Percentiles rank a stretch among this genome's conserved stretches.
Evolutionary conservation across 2,797 vertebrate species (phyloP).

Genomic region (Platalea minor): DNA sequence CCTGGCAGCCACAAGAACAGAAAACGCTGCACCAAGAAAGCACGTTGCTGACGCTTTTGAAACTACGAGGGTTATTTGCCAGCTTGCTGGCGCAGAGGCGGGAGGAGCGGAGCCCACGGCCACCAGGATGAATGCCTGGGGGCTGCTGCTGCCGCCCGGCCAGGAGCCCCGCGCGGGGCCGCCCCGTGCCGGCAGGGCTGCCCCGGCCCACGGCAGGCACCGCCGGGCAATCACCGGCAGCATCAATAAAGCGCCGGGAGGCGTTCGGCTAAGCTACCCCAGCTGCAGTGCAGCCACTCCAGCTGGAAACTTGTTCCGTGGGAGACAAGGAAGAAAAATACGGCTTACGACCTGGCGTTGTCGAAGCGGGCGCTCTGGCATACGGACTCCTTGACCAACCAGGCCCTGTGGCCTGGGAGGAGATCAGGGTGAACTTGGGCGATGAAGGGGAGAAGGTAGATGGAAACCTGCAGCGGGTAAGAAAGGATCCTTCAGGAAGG

Average conservation of each 20-base stretch:
- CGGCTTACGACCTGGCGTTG: accelerated
- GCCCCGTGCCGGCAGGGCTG: accelerated
- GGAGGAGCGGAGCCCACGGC: not conserved
- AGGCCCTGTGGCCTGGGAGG: not conserved
- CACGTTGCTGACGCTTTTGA: not conserved
- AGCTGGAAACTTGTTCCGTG: not conserved
- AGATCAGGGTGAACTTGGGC: not conserved
- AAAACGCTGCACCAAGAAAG: accelerated
- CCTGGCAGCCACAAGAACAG: not conserved
- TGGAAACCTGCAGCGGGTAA: not conserved
- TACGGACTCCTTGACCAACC: not conserved
- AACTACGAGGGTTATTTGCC: not conserved
- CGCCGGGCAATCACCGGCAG: accelerated
- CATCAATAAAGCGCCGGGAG: not conserved
- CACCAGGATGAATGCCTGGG: not conserved
- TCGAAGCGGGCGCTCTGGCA: not conserved
- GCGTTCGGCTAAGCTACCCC: not conserved
- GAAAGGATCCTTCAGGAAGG: not conserved
- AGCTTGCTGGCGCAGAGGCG: not conserved
- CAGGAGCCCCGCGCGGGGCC: not conserved
- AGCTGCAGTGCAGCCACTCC: not conserved
- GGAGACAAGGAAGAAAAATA: not conserved
- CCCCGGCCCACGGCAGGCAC: not conserved
- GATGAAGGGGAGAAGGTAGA: not conserved
- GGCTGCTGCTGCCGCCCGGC: not conserved